Percentiles rank a stretch among this genome's conserved stretches.
phyloP scores from a whole-genome alignment of 2,797 vertebrate species.

The Columba guinea region DNA sequence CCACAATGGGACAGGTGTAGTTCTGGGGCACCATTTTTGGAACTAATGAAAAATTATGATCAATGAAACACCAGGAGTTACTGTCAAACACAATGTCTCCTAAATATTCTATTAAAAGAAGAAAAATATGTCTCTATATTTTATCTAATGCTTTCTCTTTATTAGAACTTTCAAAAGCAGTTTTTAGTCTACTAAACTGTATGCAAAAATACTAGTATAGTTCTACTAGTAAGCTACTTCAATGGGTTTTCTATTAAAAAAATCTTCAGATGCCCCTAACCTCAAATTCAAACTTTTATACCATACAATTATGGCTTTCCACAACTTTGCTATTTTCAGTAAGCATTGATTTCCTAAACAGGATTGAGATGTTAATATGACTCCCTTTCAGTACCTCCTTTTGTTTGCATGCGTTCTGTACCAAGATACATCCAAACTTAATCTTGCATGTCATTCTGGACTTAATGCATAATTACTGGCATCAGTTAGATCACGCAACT shows the following conservation, averaged over 20 bases:
- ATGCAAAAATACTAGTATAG: neutral
- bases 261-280: neutral
- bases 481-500: neutral
- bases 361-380: neutral
- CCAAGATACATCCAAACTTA: neutral
- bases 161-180: neutral
- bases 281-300: neutral
- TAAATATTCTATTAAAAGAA: neutral
- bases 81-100: neutral
- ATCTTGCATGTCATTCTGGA: neutral
- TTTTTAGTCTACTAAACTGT: neutral
- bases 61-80: neutral
- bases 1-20: accelerated
- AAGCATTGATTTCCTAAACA: neutral
- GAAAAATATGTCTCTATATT: neutral
- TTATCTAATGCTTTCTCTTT: neutral
- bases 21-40: neutral
- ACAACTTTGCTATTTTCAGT: neutral
- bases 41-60: neutral
- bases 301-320: neutral
- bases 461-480: neutral
- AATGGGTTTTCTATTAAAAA: neutral
- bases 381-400: neutral
- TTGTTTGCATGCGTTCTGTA: neutral
- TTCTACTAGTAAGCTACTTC: neutral